Evolutionary conservation across 2,888 invertebrate genomes (phyloP).

Genomic region (Agrochola circellaris): DNA sequence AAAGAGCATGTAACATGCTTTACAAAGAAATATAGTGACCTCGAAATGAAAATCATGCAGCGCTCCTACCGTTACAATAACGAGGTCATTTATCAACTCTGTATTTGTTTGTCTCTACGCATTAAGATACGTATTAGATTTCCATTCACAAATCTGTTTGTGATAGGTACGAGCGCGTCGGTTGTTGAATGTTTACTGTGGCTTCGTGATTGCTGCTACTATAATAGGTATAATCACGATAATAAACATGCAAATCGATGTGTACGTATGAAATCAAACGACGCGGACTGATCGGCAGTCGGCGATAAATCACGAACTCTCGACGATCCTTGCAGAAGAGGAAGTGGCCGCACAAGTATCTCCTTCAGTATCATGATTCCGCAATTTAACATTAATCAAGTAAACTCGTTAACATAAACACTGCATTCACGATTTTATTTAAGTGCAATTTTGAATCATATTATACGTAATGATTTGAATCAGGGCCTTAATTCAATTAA

Average conservation of each 20-base stretch:
- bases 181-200: constrained; percentile 52
- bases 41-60: constrained; percentile 89
- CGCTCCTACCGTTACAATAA: constrained; percentile 88
- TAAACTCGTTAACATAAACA: constrained; percentile 74
- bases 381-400: constrained; percentile 76
- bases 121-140: constrained; percentile 75
- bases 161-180: constrained; percentile 57
- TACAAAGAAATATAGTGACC: constrained; percentile 86
- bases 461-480: constrained; percentile 36
- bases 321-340: constrained; percentile 74
- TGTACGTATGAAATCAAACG: constrained; percentile 65
- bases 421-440: constrained; percentile 71
- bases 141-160: constrained; percentile 67
- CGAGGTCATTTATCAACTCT: constrained; percentile 89
- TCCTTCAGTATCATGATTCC: constrained; percentile 75
- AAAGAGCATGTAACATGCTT: constrained; percentile 85
- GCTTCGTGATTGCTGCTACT: constrained; percentile 61
- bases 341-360: constrained; percentile 71
- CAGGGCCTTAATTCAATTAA: neutral
- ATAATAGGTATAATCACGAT: constrained; percentile 64
- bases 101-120: constrained; percentile 86
- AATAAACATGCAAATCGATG: constrained; percentile 66
- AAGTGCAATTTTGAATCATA: constrained; percentile 54
- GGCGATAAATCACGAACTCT: constrained; percentile 73
- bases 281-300: constrained; percentile 55